phyloP scores from a whole-genome alignment of 1,140 invertebrate genomes.

The Vanessa atalanta region DNA sequence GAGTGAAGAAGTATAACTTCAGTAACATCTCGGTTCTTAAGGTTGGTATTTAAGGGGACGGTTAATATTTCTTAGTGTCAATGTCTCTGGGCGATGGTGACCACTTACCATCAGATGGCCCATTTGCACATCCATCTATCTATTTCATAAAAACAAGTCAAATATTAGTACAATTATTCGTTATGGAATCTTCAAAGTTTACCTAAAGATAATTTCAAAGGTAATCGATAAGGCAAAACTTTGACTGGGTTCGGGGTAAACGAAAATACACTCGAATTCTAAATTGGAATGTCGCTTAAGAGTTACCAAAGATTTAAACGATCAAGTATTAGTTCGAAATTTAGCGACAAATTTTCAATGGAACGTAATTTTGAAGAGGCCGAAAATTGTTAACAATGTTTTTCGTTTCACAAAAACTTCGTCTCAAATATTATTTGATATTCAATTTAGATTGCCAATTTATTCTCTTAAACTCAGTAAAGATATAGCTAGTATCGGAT shows the following conservation, averaged over 20 bases:
- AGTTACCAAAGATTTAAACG: neutral
- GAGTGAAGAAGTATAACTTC: too few species aligned
- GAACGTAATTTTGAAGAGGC: neutral
- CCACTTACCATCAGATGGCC: too few species aligned
- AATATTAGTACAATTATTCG: too few species aligned
- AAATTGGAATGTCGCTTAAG: neutral
- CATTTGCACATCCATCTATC: too few species aligned
- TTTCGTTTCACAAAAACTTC: neutral
- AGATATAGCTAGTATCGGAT: too few species aligned
- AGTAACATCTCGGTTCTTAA: too few species aligned
- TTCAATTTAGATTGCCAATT: neutral
- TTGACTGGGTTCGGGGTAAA: neutral
- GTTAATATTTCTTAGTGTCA: too few species aligned
- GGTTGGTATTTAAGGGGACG: too few species aligned
- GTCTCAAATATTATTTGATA: neutral
- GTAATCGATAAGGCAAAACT: neutral
- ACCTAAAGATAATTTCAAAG: neutral
- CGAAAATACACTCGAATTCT: neutral
- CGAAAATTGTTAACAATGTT: neutral
- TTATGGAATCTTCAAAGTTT: neutral
- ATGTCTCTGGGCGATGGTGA: too few species aligned
- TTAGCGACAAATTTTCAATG: slow-evolving; percentile 3
- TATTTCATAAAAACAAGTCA: too few species aligned
- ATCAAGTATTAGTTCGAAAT: neutral
- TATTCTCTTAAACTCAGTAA: too few species aligned